phyloP scores from a whole-genome alignment of 2,888 invertebrate species.

The Phanerotoma sp. region DNA sequence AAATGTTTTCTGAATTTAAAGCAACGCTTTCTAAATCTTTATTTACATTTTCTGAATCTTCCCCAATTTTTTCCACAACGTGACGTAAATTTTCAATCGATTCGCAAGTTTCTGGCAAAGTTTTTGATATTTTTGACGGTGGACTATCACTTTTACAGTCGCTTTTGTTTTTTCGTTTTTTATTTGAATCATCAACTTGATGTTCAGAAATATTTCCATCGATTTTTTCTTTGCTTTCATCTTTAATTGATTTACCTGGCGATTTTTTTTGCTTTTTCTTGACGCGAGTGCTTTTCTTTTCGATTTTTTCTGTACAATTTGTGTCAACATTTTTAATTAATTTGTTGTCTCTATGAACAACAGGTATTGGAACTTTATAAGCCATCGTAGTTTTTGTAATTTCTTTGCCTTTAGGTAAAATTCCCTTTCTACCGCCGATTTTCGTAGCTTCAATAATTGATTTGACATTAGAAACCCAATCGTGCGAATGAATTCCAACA shows the following conservation, averaged over 20 bases:
- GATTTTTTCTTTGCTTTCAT: conserved; percentile 13
- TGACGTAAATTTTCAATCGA: conserved; percentile 48
- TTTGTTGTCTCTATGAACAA: conserved; percentile 46
- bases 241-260: conserved; percentile 23
- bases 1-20: too few relatives aligned
- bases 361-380: conserved; percentile 56
- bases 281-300: conserved; percentile 29
- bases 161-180: conserved; percentile 27
- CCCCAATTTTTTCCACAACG: conserved; percentile 47
- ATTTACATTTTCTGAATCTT: conserved; percentile 25
- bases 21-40: conserved; percentile 8
- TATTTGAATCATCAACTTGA: conserved; percentile 21
- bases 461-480: conserved; percentile 53
- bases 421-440: conserved; percentile 52
- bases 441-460: conserved; percentile 52
- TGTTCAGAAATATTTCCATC: conserved; percentile 24
- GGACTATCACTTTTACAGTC: conserved; percentile 9
- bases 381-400: conserved; percentile 55
- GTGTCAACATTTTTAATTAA: conserved; percentile 15
- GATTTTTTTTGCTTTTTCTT: conserved; percentile 27
- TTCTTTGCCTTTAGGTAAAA: conserved; percentile 52
- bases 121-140: conserved; percentile 18
- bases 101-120: conserved; percentile 43
- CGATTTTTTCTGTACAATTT: conserved; percentile 27
- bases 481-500: conserved; percentile 48